A percentile compares a stretch with the other conserved stretches of the same genome.
Evolutionary conservation across 1,140 invertebrate genomes (phyloP).

Genomic region (Hesperophylax magnus): DNA sequence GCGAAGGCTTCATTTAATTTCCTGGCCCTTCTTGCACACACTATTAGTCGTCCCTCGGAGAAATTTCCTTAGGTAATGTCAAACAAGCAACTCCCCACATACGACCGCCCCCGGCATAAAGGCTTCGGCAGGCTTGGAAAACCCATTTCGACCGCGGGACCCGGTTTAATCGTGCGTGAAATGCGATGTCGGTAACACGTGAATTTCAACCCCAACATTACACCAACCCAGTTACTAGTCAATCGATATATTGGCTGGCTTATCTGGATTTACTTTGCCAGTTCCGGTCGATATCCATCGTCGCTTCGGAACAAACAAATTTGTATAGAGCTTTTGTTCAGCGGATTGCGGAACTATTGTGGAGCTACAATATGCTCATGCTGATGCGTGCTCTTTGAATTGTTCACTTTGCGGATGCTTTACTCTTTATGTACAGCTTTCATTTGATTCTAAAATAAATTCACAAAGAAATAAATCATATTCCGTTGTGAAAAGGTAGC

Average conservation of each 20-base stretch:
- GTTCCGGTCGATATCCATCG: not conserved
- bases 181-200: slow-evolving; percentile 31
- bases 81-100: not conserved
- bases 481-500: too few relatives aligned
- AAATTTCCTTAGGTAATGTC: slow-evolving; percentile 24
- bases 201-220: slow-evolving; percentile 20
- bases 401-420: too few relatives aligned
- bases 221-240: not conserved
- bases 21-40: slow-evolving; percentile 19
- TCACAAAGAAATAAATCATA: too few relatives aligned
- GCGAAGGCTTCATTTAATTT: slow-evolving; percentile 19
- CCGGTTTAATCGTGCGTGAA: slow-evolving; percentile 24
- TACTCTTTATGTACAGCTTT: too few relatives aligned
- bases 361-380: too few relatives aligned
- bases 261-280: not conserved
- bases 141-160: slow-evolving; percentile 2
- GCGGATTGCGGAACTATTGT: too few relatives aligned
- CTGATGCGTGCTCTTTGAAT: too few relatives aligned
- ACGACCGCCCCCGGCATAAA: not conserved
- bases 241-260: not conserved
- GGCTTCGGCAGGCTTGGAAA: too few relatives aligned
- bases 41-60: slow-evolving; percentile 24
- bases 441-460: too few relatives aligned
- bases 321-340: too few relatives aligned
- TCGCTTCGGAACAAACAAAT: too few relatives aligned